These are phyloP conservation scores for Proales similis DNA, from an alignment of 1,140 invertebrate genomes.

Conservation along the genomic window DNA sequence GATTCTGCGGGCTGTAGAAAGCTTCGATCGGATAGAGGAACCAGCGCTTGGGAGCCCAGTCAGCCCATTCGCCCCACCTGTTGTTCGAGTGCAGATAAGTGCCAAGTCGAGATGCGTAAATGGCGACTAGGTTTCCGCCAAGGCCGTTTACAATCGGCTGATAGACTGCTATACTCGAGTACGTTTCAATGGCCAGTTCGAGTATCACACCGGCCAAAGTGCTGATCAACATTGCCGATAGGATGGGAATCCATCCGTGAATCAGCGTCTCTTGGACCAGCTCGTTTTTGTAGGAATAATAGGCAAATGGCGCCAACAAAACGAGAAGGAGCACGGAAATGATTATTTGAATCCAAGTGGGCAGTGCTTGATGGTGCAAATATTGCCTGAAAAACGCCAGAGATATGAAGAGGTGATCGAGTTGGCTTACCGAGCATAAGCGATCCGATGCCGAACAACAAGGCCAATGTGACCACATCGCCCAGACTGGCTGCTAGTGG, in stretches of 20 bases:
- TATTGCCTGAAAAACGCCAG: no score
- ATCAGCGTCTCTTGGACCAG: constrained; percentile 53
- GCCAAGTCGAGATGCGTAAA: constrained; percentile 82
- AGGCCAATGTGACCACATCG: constrained; percentile 76
- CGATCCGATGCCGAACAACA: constrained; percentile 61
- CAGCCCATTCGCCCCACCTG: constrained; percentile 41
- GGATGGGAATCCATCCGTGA: constrained; percentile 54
- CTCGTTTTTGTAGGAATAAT: constrained; percentile 49
- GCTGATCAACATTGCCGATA: constrained; percentile 54
- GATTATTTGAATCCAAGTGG: constrained; percentile 22
- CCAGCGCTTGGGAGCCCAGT: constrained; percentile 13
- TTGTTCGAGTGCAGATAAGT: constrained; percentile 60
- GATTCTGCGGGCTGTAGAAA: constrained; percentile 41
- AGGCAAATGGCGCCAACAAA: constrained; percentile 52
- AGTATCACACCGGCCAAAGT: constrained; percentile 52
- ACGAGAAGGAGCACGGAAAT: neutral
- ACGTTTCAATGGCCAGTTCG: constrained; percentile 47
- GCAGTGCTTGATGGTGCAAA: no score
- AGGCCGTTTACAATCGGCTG: constrained; percentile 61
- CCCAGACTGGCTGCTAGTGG: constrained; percentile 90
- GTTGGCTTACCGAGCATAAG: neutral
- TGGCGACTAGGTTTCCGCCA: constrained; percentile 83
- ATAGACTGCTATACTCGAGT: constrained; percentile 50
- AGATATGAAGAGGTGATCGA: no score
- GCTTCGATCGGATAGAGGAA: neutral